Evolutionary conservation across 2,113 vertebrate genomes (phyloP).

Genomic region (Platichthys stellatus): DNA sequence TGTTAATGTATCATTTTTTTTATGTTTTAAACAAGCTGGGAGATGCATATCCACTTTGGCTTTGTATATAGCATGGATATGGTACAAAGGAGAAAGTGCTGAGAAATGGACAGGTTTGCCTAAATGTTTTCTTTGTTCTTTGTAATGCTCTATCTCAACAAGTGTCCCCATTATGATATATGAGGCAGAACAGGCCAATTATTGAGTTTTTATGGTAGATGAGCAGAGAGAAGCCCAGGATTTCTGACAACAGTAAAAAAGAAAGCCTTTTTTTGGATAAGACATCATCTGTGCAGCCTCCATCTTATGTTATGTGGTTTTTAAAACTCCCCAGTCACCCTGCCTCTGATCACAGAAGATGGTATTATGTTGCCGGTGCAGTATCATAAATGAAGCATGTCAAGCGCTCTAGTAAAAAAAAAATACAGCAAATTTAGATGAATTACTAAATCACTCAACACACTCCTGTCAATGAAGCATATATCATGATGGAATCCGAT

Average conservation of each 20-base stretch:
- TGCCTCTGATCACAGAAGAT: constrained; percentile 47
- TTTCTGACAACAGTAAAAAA: constrained; percentile 48
- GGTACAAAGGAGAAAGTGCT: constrained; percentile 61
- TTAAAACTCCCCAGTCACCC: constrained; percentile 42
- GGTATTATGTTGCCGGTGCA: constrained; percentile 62
- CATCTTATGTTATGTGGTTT: constrained; percentile 50
- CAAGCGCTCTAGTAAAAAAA: constrained; percentile 59
- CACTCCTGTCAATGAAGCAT: constrained; percentile 37
- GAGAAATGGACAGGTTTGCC: constrained; percentile 61
- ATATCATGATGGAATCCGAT: constrained; percentile 44
- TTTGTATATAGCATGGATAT: constrained; percentile 79
- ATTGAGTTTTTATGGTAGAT: constrained; percentile 55
- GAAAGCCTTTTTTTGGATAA: constrained; percentile 60
- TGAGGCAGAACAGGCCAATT: constrained; percentile 65
- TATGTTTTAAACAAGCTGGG: constrained; percentile 56
- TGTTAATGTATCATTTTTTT: constrained; percentile 52
- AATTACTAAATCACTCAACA: constrained; percentile 36
- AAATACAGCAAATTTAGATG: constrained; percentile 46
- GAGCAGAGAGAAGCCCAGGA: constrained; percentile 50
- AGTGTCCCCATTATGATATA: constrained; percentile 63
- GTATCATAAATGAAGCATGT: constrained; percentile 77
- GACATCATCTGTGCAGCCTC: constrained; percentile 58
- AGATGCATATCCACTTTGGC: constrained; percentile 62
- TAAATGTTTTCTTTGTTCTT: constrained; percentile 74
- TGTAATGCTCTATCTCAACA: constrained; percentile 70